Conservation (phyloP, 2,888 invertebrate genomes). For the Mythimna loreyi region DNA sequence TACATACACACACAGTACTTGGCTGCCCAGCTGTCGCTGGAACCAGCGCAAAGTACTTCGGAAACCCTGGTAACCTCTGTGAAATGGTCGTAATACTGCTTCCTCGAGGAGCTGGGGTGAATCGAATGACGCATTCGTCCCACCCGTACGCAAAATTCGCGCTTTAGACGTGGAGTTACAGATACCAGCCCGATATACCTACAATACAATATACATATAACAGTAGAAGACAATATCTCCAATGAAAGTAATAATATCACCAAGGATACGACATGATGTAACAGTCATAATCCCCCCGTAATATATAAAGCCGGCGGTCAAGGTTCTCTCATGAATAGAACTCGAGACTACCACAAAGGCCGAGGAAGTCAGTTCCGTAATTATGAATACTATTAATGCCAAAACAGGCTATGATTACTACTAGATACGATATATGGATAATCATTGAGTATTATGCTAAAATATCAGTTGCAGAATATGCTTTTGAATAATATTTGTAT, state of each 20-base stretch:
- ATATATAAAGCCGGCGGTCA: constrained; percentile 24
- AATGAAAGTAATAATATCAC: constrained; percentile 10
- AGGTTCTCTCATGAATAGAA: constrained; percentile 17
- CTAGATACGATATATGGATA: constrained; percentile 2
- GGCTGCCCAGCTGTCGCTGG: too few relatives aligned
- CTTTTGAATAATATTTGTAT: neutral
- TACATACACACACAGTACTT: too few relatives aligned
- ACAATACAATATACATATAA: too few relatives aligned
- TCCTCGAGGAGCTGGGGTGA: too few relatives aligned
- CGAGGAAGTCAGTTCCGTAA: constrained; percentile 32
- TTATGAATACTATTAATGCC: constrained; percentile 20
- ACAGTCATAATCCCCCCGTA: constrained; percentile 10
- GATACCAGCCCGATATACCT: too few relatives aligned
- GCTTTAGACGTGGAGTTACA: too few relatives aligned
- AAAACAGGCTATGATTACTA: constrained; percentile 17
- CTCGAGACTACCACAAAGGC: constrained; percentile 37
- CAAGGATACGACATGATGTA: constrained; percentile 9
- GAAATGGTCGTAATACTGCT: too few relatives aligned
- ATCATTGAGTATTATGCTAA: neutral
- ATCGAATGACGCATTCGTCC: too few relatives aligned
- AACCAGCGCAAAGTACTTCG: too few relatives aligned
- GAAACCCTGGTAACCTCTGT: too few relatives aligned
- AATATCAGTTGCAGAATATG: neutral
- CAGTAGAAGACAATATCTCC: neutral
- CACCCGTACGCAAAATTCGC: too few relatives aligned